Base-by-base conservation (phyloP, 2,888 invertebrate species). In the Portevinia maculata region DNA sequence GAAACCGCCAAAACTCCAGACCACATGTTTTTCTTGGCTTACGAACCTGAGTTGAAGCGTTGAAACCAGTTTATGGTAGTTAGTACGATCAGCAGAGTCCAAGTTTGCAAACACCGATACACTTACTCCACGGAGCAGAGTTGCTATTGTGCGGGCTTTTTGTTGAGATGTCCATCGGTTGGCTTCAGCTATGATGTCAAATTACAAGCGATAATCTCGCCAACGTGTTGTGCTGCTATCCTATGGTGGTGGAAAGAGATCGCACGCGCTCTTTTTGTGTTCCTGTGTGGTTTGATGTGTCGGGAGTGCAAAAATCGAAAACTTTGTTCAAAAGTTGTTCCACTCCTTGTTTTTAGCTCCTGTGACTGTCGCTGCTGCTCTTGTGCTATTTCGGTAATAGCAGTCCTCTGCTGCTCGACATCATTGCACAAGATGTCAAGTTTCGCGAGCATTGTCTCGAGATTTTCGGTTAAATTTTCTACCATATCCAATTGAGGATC, bases 341-440 rank as follows among this genome's bases (percentile, higher is more conserved):
- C 59, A 13, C 28, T 52, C 52, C 52, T 52, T 13, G 70, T 60
- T 52, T 59, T 70, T 15, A 70, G 50, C 32, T 70, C 52, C 28
- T 69, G 30, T 7, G 50, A 50, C 15, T 70, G 39, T 24, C 50
- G 37, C 28, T 57, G 55, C 28, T 70, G 69, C 50, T 59, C 50
- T 19, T 70, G 59, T 30, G 69, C 17, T 30, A 69, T 44, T 55
- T 69, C n/a, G 1, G 57, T 30, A 15, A 52, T 59, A 11, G 70
- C 19, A 41, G 59, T n/a, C 30, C 15, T 41, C 4, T 71, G 60
- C 21, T 32, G 30, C 21, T 70, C 70, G 15, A 59, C 21, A 21
- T 70, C 70, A 13, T 28, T 15, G 37, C 70, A 41, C 48, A 59
- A 41, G 15, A 52, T 21, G 19, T 69, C 57, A 37, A 57, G 57